Base-by-base conservation (phyloP, 1,140 invertebrate genomes). In the Drosophila sechellia region DNA sequence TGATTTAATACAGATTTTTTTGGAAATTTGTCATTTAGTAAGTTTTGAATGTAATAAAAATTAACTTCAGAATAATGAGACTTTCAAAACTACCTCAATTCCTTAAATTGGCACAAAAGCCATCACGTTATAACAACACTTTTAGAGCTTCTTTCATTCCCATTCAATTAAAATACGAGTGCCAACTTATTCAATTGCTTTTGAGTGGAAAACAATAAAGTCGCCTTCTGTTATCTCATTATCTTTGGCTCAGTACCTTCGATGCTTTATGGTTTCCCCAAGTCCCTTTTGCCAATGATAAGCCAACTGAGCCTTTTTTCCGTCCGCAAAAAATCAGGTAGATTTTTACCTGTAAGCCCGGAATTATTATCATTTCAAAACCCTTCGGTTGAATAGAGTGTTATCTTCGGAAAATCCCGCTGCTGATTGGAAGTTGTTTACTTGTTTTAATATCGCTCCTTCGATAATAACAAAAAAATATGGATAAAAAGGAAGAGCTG, bases 311-410 rank as follows among this genome's bases (percentile, higher is more conserved):
- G 37, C 39, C 37, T 8, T 34, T 31, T 48, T 11, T 22, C 20
- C 39, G 63, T 48, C 34, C 15, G 1, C 0, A 17, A 42, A 49
- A 49, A 65, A 34, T 20, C 64, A 65, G 64, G 46, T 68, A 68
- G 64, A 52, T 53, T 65, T 42, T 35, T 45, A 64, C 60, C 60
- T n/a, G 31, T 34, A 35, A 64, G 39, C 55, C 40, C 42, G 3
- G 54, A 22, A 43, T 58, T 45, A 60, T 64, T 64, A 64, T 64
- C 60, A 45, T 20, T 60, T 39, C 60, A 60, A 60, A 60, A 60
- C 43, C 20, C 25, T 57, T 61, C 35, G 59, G 59, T 17, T 34
- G 22, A 56, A 45, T 20, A 15, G 37, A 12, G 11, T 43, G 4
- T 60, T 64, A 64, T 59, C 54, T 59, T 25, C 4, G 17, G 54